Percentiles rank a stretch among this genome's conserved stretches.
Evolutionary conservation across 2,797 vertebrate species (phyloP).

Genomic region (Spondyliosoma cantharus): DNA sequence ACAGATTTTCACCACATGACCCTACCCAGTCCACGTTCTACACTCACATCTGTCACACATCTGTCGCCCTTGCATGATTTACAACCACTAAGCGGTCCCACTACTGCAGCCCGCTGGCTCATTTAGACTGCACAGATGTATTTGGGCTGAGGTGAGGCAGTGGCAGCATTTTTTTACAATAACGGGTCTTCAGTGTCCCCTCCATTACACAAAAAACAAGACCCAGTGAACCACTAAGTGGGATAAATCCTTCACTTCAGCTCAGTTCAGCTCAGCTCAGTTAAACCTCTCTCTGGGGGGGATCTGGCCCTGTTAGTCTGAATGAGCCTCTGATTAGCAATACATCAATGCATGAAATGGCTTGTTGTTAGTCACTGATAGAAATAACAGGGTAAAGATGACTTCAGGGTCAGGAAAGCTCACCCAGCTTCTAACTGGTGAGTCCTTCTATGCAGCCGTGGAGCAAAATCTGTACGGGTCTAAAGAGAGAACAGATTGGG

Average conservation of each 20-base stretch:
- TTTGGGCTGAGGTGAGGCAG: conserved; percentile 19
- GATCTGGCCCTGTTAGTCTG: background rate
- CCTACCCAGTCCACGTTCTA: conserved; percentile 29
- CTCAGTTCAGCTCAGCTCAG: conserved; percentile 9
- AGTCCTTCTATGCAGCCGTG: background rate
- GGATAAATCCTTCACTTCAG: conserved; percentile 26
- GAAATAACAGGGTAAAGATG: conserved; percentile 8
- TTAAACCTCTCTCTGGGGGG: conserved; percentile 12
- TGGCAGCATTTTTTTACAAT: conserved; percentile 41
- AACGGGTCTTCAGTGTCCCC: conserved; percentile 4
- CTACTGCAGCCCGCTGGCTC: conserved; percentile 3
- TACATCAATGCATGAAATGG: conserved; percentile 14
- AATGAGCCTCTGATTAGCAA: conserved; percentile 27
- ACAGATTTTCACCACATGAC: conserved; percentile 34
- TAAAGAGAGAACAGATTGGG: conserved; percentile 15
- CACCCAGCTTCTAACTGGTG: background rate
- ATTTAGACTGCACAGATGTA: conserved; percentile 31
- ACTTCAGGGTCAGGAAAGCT: conserved; percentile 11
- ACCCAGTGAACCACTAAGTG: conserved; percentile 7
- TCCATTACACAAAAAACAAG: conserved; percentile 18
- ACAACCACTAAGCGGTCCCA: conserved; percentile 14
- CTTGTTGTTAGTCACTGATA: conserved; percentile 1
- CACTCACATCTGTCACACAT: conserved; percentile 72
- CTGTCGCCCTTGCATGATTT: conserved; percentile 49
- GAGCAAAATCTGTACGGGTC: background rate